Conservation (phyloP, 2,113 vertebrate genomes). For the Peromyscus californicus region DNA sequence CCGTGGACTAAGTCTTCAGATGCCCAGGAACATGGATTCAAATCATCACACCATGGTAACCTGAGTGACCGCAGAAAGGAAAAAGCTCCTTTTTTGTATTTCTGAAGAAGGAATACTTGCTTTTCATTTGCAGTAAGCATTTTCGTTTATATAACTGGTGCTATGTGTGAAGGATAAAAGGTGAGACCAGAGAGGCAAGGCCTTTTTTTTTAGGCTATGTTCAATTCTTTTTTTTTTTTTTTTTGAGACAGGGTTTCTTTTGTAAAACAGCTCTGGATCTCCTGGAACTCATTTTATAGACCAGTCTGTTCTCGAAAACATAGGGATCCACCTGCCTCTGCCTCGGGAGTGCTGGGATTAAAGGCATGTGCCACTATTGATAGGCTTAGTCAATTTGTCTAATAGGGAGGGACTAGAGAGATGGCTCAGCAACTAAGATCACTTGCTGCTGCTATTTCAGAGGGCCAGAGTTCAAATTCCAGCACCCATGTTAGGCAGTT, state of each 20-base stretch:
- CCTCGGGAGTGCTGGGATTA: too few species aligned
- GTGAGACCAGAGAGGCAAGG: slow-evolving; percentile 10
- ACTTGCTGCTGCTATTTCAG: neutral
- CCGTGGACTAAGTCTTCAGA: neutral
- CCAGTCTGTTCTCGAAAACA: too few species aligned
- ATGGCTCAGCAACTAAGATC: neutral
- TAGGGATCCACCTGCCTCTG: too few species aligned
- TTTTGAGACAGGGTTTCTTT: too few species aligned
- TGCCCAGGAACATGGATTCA: neutral
- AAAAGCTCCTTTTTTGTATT: neutral
- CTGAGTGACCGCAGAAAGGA: neutral
- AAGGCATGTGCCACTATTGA: too few species aligned
- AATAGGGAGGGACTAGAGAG: neutral
- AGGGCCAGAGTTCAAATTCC: neutral
- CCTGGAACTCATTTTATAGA: too few species aligned
- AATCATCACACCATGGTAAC: neutral
- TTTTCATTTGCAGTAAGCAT: slow-evolving; percentile 23
- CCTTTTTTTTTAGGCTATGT: neutral
- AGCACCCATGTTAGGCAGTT: neutral
- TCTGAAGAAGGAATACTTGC: neutral
- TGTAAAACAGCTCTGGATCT: too few species aligned
- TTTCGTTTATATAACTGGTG: neutral
- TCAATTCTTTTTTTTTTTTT: neutral
- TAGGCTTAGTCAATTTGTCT: neutral
- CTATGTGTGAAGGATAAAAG: neutral